Evolutionary conservation across 2,888 invertebrate genomes (phyloP).

Genomic region (Apamea crenata): DNA sequence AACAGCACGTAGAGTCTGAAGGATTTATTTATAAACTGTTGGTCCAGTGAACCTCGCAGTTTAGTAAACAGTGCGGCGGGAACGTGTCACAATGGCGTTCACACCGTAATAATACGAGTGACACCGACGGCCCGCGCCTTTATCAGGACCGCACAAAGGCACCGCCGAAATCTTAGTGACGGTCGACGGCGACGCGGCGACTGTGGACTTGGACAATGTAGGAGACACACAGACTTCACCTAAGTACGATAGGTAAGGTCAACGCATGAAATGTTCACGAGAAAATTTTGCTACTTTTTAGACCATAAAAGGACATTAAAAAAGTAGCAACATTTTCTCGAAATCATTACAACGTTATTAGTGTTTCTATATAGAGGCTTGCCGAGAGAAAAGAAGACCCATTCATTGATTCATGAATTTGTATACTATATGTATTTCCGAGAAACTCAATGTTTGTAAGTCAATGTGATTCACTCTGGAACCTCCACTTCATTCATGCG

Average conservation of each 20-base stretch:
- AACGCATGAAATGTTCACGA: background rate
- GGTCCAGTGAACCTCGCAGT: slow-evolving; percentile 28
- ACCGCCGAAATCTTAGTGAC: slow-evolving; percentile 61
- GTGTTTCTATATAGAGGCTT: background rate
- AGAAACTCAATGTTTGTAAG: slow-evolving; percentile 18
- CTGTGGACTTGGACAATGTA: slow-evolving; percentile 52
- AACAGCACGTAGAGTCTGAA: slow-evolving; percentile 4
- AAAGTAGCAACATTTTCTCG: background rate
- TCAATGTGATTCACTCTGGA: slow-evolving; percentile 48
- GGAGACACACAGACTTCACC: too few species aligned
- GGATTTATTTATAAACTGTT: slow-evolving; percentile 22
- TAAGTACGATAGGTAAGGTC: too few species aligned
- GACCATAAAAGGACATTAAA: background rate
- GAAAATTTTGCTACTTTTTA: too few species aligned
- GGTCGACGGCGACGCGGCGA: background rate
- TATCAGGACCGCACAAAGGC: slow-evolving; percentile 66
- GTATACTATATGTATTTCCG: slow-evolving; percentile 13
- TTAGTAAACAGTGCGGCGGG: slow-evolving; percentile 29
- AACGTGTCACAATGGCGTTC: slow-evolving; percentile 43
- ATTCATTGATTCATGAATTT: slow-evolving; percentile 26
- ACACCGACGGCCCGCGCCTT: slow-evolving; percentile 60
- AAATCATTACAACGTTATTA: background rate
- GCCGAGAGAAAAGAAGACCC: background rate
- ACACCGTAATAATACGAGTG: slow-evolving; percentile 55
- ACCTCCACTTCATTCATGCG: slow-evolving; percentile 32